Percentiles rank a stretch among this genome's conserved stretches.
Evolutionary conservation across 2,888 invertebrate species (phyloP).

Genomic region (Nineta flava): DNA sequence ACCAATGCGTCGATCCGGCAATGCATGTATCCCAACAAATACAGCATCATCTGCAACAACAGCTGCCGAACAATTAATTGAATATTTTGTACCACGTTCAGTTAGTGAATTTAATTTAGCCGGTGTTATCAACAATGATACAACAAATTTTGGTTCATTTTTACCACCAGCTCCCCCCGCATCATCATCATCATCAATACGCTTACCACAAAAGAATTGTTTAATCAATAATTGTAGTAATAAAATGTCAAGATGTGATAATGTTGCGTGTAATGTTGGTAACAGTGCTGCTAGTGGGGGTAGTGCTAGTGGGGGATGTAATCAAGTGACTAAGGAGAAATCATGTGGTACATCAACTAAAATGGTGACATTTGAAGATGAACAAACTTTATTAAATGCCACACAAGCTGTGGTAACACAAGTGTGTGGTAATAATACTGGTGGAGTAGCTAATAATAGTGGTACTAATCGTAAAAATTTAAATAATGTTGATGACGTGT

Average conservation of each 20-base stretch:
- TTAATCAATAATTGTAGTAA: slow-evolving; percentile 12
- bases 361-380: slow-evolving; percentile 70
- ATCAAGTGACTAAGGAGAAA: slow-evolving; percentile 22
- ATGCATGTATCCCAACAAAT: slow-evolving; percentile 12
- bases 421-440: slow-evolving; percentile 11
- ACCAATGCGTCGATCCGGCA: slow-evolving; percentile 44
- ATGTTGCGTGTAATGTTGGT: not conserved
- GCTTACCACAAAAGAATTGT: not conserved
- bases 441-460: slow-evolving; percentile 18
- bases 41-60: slow-evolving; percentile 10
- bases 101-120: slow-evolving; percentile 69
- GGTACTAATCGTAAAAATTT: slow-evolving; percentile 18
- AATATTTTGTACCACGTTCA: slow-evolving; percentile 72
- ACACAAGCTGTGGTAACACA: slow-evolving; percentile 7
- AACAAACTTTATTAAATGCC: slow-evolving; percentile 25
- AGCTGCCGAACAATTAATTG: slow-evolving; percentile 46
- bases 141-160: slow-evolving; percentile 30
- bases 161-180: slow-evolving; percentile 23
- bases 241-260: slow-evolving; percentile 6
- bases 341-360: slow-evolving; percentile 45
- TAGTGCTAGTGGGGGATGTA: slow-evolving; percentile 7
- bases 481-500: slow-evolving; percentile 48
- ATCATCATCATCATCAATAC: not conserved
- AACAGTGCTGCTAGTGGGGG: slow-evolving; percentile 15
- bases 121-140: slow-evolving; percentile 39